Conservation (phyloP, 1,140 invertebrate species). For the Lepidurus couesii region DNA sequence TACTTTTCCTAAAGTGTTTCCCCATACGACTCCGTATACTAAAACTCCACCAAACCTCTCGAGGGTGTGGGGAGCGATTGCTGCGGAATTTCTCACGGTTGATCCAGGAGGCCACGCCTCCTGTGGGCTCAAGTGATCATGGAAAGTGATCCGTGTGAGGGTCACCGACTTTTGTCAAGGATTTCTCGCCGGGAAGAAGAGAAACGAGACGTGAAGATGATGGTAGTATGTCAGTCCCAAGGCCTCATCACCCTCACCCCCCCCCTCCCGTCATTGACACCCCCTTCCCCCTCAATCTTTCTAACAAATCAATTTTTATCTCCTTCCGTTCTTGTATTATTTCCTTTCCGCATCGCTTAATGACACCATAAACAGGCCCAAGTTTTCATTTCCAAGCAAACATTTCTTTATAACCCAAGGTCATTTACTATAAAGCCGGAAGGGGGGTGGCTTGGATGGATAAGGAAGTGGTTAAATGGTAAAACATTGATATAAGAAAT, state of each 20-base stretch:
- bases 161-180: conserved; percentile 10
- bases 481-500: too few relatives aligned
- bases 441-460: background rate
- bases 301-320: background rate
- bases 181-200: background rate
- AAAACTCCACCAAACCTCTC: too few relatives aligned
- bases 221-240: conserved; percentile 14
- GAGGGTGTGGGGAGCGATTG: too few relatives aligned
- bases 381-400: background rate
- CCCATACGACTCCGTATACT: too few relatives aligned
- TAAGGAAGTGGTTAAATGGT: too few relatives aligned
- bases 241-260: background rate
- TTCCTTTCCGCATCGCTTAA: background rate
- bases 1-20: too few relatives aligned
- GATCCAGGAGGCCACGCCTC: too few relatives aligned
- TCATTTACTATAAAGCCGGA: background rate
- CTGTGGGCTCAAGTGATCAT: background rate
- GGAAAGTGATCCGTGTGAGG: background rate
- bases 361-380: background rate
- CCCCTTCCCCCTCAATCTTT: background rate
- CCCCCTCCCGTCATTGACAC: background rate
- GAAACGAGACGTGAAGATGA: background rate
- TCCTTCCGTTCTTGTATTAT: background rate
- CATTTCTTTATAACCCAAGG: background rate
- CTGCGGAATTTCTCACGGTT: too few relatives aligned